These are phyloP conservation scores for Pangasianodon gigas DNA, from an alignment of 2,113 vertebrate genomes.

Conservation along the genomic window DNA sequence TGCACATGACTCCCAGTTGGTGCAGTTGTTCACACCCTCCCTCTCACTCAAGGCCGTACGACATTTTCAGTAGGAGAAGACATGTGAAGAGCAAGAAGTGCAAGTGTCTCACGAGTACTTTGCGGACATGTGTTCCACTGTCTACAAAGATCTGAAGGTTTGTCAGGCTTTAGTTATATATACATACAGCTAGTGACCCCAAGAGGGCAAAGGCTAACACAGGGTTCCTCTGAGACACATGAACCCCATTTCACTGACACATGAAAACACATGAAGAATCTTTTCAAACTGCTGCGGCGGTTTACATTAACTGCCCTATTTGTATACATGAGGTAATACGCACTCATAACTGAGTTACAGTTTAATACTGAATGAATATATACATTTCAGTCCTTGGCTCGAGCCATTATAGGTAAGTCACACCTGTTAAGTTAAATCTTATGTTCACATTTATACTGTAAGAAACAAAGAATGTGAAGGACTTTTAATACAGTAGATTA, in stretches of 20 bases:
- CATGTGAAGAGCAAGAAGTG: neutral
- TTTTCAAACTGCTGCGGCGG: neutral
- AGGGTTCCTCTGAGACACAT: neutral
- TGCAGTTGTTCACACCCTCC: slow-evolving; percentile 69
- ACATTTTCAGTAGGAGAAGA: slow-evolving; percentile 6
- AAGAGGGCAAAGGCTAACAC: neutral
- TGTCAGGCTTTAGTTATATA: neutral
- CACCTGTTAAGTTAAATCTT: too few species aligned
- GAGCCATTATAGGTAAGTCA: too few species aligned
- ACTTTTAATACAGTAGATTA: too few species aligned
- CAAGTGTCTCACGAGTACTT: neutral
- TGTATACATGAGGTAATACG: neutral
- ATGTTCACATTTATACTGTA: too few species aligned
- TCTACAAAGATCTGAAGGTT: neutral
- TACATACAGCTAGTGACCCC: neutral
- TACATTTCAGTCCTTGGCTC: too few species aligned
- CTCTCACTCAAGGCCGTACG: slow-evolving; percentile 58
- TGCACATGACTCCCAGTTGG: slow-evolving; percentile 26
- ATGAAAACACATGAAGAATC: neutral
- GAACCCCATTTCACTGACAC: neutral
- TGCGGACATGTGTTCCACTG: neutral
- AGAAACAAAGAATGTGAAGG: too few species aligned
- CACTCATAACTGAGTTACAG: neutral
- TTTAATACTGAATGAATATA: too few species aligned
- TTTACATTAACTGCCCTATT: neutral